Conservation (phyloP, 1,140 invertebrate species). For the Mycetomoellerius zeteki region DNA sequence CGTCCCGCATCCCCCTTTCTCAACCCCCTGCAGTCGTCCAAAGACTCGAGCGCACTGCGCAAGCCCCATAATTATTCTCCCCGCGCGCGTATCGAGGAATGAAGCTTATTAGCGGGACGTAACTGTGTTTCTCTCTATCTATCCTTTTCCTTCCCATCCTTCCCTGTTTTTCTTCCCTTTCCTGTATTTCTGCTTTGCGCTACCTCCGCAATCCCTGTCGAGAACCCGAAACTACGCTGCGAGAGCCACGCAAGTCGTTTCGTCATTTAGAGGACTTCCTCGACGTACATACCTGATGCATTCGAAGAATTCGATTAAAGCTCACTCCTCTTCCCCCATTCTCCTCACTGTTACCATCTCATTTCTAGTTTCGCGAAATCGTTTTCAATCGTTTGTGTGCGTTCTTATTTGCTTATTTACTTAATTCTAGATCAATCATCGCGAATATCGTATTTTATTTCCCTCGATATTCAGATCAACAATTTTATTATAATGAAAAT, state of each 20-base stretch:
- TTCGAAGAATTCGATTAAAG: background rate
- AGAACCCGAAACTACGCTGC: background rate
- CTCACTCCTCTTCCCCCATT: background rate
- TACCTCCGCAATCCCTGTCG: background rate
- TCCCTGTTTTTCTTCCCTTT: background rate
- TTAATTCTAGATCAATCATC: background rate
- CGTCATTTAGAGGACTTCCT: background rate
- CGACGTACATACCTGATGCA: background rate
- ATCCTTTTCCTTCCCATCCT: background rate
- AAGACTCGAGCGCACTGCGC: slow-evolving; percentile 80
- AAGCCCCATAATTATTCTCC: slow-evolving; percentile 86
- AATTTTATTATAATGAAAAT: background rate
- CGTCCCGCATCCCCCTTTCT: slow-evolving; percentile 46
- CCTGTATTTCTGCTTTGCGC: background rate
- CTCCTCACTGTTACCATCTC: background rate
- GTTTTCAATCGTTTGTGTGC: background rate
- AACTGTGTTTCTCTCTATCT: slow-evolving; percentile 24
- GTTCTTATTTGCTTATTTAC: background rate
- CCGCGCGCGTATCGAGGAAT: slow-evolving; percentile 79
- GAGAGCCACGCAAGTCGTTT: background rate
- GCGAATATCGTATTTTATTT: background rate
- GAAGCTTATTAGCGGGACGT: slow-evolving; percentile 70
- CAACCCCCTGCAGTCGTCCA: slow-evolving; percentile 64
- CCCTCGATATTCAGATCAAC: background rate
- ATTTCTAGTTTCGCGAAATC: background rate